These are phyloP conservation scores for Mohoua ochrocephala DNA, from an alignment of 2,113 vertebrate genomes.

Conservation along the genomic window DNA sequence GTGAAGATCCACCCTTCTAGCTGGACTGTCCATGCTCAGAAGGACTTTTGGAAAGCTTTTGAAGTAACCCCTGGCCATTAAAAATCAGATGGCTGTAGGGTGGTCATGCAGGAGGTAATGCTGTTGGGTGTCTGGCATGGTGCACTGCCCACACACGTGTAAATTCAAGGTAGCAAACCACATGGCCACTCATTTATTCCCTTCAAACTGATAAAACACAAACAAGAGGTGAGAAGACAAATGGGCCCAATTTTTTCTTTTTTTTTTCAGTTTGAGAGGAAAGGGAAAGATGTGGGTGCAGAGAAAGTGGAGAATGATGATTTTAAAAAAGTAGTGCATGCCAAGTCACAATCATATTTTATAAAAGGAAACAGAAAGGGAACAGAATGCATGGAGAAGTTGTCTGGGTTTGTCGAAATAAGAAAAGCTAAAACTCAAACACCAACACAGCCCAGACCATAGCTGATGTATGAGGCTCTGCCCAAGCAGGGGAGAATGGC, in stretches of 20 bases:
- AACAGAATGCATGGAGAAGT: neutral
- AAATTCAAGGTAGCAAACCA: neutral
- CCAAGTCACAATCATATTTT: neutral
- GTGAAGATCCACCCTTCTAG: neutral
- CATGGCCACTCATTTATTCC: neutral
- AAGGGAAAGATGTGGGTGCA: neutral
- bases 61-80: neutral
- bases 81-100: neutral
- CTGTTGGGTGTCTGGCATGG: neutral
- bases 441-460: neutral
- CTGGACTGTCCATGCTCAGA: neutral
- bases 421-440: neutral
- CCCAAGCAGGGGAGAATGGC: neutral
- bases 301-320: neutral
- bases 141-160: fast-evolving
- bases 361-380: neutral
- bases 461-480: neutral
- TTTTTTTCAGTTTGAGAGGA: neutral
- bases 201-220: neutral
- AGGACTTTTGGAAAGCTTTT: neutral
- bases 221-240: neutral
- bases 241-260: neutral
- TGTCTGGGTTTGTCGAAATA: neutral
- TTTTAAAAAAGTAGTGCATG: neutral
- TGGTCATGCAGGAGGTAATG: neutral